Conservation (phyloP, 1,140 invertebrate genomes). For the Hyles euphorbiae region DNA sequence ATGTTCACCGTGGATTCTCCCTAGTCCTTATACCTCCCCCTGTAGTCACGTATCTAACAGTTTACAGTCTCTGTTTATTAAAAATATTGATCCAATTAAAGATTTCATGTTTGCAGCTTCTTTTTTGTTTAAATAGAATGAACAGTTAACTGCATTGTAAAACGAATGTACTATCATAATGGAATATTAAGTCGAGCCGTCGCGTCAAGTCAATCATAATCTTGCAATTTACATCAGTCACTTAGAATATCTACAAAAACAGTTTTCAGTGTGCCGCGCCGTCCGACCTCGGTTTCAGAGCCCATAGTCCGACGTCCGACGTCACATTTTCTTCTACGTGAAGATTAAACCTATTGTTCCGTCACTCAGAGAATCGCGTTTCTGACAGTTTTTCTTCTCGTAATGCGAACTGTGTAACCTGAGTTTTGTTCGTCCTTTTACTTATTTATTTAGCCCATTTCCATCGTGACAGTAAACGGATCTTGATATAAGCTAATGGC, state of each 20-base stretch:
- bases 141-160: no score
- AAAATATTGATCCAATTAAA: no score
- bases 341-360: constrained; percentile 64
- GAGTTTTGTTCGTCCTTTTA: constrained; percentile 39
- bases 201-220: not conserved
- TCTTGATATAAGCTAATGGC: constrained; percentile 26
- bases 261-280: not conserved
- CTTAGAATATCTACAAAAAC: not conserved
- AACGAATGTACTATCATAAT: no score
- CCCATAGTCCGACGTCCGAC: constrained; percentile 17
- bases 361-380: constrained; percentile 57
- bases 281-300: not conserved
- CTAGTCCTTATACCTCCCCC: no score
- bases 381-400: constrained; percentile 53
- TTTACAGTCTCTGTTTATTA: no score
- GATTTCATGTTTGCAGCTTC: no score
- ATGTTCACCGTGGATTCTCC: no score
- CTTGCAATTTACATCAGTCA: no score
- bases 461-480: constrained; percentile 39
- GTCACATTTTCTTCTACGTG: constrained; percentile 42
- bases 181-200: not conserved
- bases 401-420: constrained; percentile 47
- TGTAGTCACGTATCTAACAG: no score
- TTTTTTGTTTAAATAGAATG: no score
- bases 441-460: constrained; percentile 57